Conservation (phyloP, 2,888 invertebrate species). For the Dasypolia templi region DNA sequence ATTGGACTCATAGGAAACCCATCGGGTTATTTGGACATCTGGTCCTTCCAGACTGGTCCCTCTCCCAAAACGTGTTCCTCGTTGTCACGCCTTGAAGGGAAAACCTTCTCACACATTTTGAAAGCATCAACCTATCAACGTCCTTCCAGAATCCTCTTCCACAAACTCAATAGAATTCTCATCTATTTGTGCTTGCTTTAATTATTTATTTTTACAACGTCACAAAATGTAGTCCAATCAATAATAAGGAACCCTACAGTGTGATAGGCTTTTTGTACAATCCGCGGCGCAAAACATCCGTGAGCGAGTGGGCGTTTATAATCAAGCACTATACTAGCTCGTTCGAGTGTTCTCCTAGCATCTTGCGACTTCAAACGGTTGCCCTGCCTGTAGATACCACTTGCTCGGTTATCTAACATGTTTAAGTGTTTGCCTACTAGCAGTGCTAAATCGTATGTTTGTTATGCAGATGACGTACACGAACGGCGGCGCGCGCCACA, state of each 20-base stretch:
- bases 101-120: too few species aligned
- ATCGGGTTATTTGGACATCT: too few species aligned
- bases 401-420: not conserved
- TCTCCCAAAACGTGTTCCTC: too few species aligned
- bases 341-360: not conserved
- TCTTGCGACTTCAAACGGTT: not conserved
- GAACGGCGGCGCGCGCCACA: slow-evolving; percentile 84
- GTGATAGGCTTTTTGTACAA: not conserved
- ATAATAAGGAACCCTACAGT: not conserved
- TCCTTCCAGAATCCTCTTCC: too few species aligned
- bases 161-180: too few species aligned
- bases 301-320: not conserved
- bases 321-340: not conserved
- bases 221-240: not conserved
- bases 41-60: too few species aligned
- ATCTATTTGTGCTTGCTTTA: too few species aligned
- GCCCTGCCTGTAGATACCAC: too few species aligned
- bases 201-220: too few species aligned
- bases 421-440: not conserved
- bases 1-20: too few species aligned
- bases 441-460: not conserved
- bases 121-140: too few species aligned
- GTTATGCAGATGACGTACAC: slow-evolving; percentile 76
- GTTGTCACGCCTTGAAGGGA: too few species aligned
- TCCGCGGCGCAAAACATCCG: not conserved